Conservation (phyloP, 2,113 vertebrate species). For the Hymenochirus boettgeri region DNA sequence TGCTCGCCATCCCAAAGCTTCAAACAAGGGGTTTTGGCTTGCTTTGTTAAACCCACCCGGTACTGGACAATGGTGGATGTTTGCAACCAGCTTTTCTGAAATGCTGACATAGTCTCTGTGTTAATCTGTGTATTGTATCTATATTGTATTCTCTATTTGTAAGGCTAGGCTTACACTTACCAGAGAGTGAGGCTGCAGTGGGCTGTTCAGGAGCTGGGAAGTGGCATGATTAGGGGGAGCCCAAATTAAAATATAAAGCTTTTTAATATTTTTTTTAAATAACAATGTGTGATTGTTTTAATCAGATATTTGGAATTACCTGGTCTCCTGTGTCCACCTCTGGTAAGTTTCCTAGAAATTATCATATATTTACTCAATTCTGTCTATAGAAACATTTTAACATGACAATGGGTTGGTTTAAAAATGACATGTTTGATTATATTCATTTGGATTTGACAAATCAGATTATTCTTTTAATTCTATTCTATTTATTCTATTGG, state of each 20-base stretch:
- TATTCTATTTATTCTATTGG: too few species aligned
- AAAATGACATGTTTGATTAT: too few species aligned
- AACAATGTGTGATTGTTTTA: constrained; percentile 75
- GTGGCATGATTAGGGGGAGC: not conserved
- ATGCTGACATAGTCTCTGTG: constrained; percentile 68
- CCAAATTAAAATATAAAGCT: constrained; percentile 2
- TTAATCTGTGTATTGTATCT: constrained; percentile 42
- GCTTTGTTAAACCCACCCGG: constrained; percentile 56
- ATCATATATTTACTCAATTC: too few species aligned
- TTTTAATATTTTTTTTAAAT: not conserved
- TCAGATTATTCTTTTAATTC: too few species aligned
- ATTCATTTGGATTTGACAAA: too few species aligned
- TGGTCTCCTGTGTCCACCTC: constrained; percentile 63
- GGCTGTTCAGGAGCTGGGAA: constrained; percentile 17
- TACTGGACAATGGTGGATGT: constrained; percentile 55
- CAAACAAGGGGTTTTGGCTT: constrained; percentile 56
- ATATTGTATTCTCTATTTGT: constrained; percentile 44
- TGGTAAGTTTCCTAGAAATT: constrained; percentile 54
- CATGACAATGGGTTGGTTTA: too few species aligned
- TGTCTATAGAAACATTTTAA: too few species aligned
- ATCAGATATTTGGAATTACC: constrained; percentile 67
- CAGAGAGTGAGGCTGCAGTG: constrained; percentile 21
- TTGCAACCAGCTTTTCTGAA: constrained; percentile 60
- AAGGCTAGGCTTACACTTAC: constrained; percentile 20
- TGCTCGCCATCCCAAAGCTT: constrained; percentile 58